Base-by-base conservation (phyloP, 2,888 invertebrate genomes). In the Agonopterix arenella region DNA sequence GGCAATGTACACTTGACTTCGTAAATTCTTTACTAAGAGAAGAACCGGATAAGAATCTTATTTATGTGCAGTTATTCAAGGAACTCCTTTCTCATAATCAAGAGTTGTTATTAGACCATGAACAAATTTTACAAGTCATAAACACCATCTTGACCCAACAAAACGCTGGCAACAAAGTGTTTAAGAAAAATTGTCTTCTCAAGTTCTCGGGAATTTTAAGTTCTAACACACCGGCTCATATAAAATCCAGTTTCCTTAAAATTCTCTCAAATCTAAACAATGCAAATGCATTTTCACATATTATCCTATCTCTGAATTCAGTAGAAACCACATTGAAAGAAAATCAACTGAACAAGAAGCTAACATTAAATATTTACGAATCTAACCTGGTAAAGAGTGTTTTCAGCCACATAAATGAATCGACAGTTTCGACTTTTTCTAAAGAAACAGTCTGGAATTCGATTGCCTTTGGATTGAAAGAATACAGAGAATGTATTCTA, bases 91-190 rank as follows among this genome's bases (percentile, higher is more conserved):
- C 66, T 4, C 89, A 91, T 44, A 80, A 80, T 53, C 80, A 90
- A 49, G 95, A 95, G 68, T 82, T 95, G 42, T 57, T 90, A 36
- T 71, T 93, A 54, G 95, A 95, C 62, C 77, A 90, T 40, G 91
- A 93, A 55, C 95, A 95, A 67, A 74, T 94, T 11, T 83, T 91
- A 0, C 77, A 93, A 41, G 81, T 92, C 13, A 67, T 95, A 1
- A 93, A 91, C 57, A 92, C 91, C 9, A 76, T 93, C 49, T 59
- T 94, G 0, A 91, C 90, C 0, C 85, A 90, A 4, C 89, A 91
- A 59, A 84, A 88, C 4, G 73, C 89, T 18, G 90, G 85, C 0
- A 78, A 58, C 42, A 89, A 76, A 60, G 51, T 76, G 38, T 84
- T 88, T 41, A 73, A 73, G 45, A 84, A 80, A 49, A 80, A 84